These are phyloP conservation scores for Clostera curtula DNA, from an alignment of 2,888 invertebrate species.

Conservation along the genomic window DNA sequence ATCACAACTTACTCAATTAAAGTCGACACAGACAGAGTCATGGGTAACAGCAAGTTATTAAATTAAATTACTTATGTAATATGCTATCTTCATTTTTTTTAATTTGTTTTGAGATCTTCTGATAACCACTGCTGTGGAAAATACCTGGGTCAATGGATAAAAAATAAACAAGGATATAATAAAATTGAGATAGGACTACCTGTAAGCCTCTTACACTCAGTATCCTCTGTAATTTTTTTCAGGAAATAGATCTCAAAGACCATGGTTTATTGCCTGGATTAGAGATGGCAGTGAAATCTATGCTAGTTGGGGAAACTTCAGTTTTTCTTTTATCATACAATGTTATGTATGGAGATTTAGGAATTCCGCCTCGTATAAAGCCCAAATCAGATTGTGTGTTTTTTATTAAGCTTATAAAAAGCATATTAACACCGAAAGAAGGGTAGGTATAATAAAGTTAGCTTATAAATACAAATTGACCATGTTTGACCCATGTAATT, in stretches of 20 bases:
- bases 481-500: background rate
- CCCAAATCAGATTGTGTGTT: conserved; percentile 82
- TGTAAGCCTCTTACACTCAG: too few species aligned
- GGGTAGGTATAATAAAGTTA: conserved; percentile 31
- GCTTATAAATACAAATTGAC: background rate
- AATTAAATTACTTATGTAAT: too few species aligned
- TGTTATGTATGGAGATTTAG: conserved; percentile 83
- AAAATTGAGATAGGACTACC: too few species aligned
- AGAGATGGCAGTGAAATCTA: conserved; percentile 81
- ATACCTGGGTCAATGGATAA: too few species aligned
- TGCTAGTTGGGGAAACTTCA: conserved; percentile 87
- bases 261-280: conserved; percentile 77
- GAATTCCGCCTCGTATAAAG: conserved; percentile 87
- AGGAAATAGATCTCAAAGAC: conserved; percentile 56
- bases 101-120: too few species aligned
- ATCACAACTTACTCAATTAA: too few species aligned
- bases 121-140: too few species aligned
- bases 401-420: conserved; percentile 79
- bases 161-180: too few species aligned
- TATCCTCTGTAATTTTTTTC: too few species aligned
- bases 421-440: conserved; percentile 61
- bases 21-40: too few species aligned
- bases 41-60: too few species aligned
- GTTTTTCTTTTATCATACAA: conserved; percentile 84
- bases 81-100: too few species aligned